Percentiles rank a stretch among this genome's conserved stretches.
These are phyloP conservation scores for Cricetomys ansorgei DNA, from an alignment of 2,113 vertebrate genomes.

Conservation along the genomic window DNA sequence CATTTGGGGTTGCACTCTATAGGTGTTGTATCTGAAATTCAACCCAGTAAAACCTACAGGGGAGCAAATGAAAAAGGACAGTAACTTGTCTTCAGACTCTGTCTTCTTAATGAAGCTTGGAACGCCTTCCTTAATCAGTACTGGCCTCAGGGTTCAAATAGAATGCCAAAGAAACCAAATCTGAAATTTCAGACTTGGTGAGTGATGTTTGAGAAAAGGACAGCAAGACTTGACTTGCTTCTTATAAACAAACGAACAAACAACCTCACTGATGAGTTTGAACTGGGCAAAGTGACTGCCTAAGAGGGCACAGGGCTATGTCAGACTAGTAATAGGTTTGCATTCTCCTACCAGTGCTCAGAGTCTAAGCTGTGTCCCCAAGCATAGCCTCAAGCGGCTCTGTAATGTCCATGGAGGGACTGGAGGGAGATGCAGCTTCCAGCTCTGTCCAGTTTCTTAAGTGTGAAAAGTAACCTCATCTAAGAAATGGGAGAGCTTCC, in stretches of 20 bases:
- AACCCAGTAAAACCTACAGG: neutral
- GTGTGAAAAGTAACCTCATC: neutral
- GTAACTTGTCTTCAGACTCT: neutral
- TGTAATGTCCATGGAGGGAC: neutral
- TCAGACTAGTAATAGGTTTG: neutral
- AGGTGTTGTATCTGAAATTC: neutral
- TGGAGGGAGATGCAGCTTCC: neutral
- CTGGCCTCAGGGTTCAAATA: neutral
- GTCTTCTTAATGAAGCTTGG: neutral
- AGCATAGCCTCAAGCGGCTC: neutral
- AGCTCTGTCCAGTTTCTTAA: neutral
- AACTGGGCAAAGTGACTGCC: neutral
- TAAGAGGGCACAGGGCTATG: neutral
- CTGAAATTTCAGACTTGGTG: neutral
- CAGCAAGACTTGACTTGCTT: neutral
- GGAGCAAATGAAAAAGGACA: neutral
- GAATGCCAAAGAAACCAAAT: constrained; percentile 13
- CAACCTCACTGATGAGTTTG: neutral
- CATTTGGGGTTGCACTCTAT: neutral
- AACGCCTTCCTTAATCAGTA: constrained; percentile 16
- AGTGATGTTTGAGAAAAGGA: neutral
- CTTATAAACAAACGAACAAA: neutral
- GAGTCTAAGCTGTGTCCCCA: neutral
- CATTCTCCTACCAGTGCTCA: neutral
- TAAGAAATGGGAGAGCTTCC: neutral